Conservation (phyloP, 1,140 invertebrate genomes). For the Euura saliciscinereae region DNA sequence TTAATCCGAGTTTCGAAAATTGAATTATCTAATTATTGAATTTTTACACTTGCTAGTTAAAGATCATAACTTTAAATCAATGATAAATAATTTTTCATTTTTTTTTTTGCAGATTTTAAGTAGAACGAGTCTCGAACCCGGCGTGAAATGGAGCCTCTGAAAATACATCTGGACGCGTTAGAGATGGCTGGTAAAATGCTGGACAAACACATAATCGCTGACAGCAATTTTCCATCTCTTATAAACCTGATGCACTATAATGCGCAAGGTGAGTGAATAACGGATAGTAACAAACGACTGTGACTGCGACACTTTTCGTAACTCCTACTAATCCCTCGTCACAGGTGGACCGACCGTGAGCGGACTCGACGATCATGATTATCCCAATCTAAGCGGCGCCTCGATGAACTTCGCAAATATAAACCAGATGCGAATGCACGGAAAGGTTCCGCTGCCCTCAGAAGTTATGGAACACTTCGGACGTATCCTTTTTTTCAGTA, state of each 20-base stretch:
- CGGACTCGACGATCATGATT: constrained; percentile 89
- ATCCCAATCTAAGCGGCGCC: constrained; percentile 75
- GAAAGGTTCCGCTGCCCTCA: constrained; percentile 86
- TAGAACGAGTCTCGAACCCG: background rate
- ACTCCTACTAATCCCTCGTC: constrained; percentile 41
- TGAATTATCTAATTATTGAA: too few species aligned
- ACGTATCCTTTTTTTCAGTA: constrained; percentile 74
- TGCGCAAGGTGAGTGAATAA: constrained; percentile 45
- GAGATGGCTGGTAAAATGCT: constrained; percentile 76
- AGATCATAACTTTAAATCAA: too few species aligned
- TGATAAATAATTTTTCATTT: too few species aligned
- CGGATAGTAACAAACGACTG: constrained; percentile 4
- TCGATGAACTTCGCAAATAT: constrained; percentile 71
- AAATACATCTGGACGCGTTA: constrained; percentile 69
- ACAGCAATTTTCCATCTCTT: constrained; percentile 75
- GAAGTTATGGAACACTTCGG: constrained; percentile 94
- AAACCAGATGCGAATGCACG: constrained; percentile 80
- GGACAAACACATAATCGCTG: constrained; percentile 72
- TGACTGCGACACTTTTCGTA: background rate
- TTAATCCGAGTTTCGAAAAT: too few species aligned
- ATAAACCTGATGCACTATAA: constrained; percentile 61
- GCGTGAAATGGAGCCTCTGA: constrained; percentile 52
- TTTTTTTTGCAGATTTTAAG: background rate
- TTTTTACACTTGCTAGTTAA: too few species aligned
- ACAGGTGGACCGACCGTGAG: constrained; percentile 77